Conservation (phyloP, 2,888 invertebrate genomes). For the Oithona nana region DNA sequence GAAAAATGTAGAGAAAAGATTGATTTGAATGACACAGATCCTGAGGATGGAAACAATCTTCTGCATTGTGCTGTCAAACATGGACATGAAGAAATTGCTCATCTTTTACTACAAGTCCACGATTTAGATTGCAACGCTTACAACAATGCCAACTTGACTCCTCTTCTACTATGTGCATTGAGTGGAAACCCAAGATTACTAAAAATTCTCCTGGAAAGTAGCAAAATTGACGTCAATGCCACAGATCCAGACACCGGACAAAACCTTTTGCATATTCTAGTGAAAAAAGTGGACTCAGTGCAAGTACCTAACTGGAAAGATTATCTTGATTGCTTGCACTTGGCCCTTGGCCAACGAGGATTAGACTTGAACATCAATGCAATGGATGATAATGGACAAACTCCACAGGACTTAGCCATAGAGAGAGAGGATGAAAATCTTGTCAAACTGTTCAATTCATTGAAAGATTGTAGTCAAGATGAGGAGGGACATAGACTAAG, state of each 20-base stretch:
- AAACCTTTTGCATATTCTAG: slow-evolving; percentile 11
- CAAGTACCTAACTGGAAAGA: too few species aligned
- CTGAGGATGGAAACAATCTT: not conserved
- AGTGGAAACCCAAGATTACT: not conserved
- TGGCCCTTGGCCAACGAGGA: too few species aligned
- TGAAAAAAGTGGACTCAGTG: too few species aligned
- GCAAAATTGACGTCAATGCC: not conserved
- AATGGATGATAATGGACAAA: too few species aligned
- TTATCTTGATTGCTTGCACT: too few species aligned
- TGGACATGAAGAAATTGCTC: not conserved
- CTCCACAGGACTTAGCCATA: too few species aligned
- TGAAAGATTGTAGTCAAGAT: too few species aligned
- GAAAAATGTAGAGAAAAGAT: not conserved
- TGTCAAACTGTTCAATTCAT: too few species aligned
- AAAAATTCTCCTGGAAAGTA: not conserved
- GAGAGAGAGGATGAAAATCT: too few species aligned
- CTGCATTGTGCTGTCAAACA: not conserved
- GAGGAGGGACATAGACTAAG: too few species aligned
- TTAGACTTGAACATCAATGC: too few species aligned
- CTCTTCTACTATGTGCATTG: not conserved
- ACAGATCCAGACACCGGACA: not conserved
- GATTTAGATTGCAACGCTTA: not conserved
- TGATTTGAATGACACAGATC: not conserved
- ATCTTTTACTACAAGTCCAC: not conserved
- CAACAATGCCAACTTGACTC: not conserved